Evolutionary conservation across 2,113 vertebrate species (phyloP).

Genomic region (Ovis aries): ARS-UI_Ramb_v3.0 NC_056056.1:3279001-3279500

Average conservation of each 20-base stretch:
- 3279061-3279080: background rate
- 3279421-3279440: background rate
- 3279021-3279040: background rate
- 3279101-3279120: background rate
- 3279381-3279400: fast-evolving
- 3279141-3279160: background rate
- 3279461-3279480: background rate
- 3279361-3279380: background rate
- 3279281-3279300: background rate
- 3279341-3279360: fast-evolving
- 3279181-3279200: background rate
- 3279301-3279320: background rate
- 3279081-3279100: background rate
- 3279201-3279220: background rate
- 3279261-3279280: background rate
- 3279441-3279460: background rate
- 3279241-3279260: background rate
- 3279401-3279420: too few relatives aligned
- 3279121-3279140: background rate
- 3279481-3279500: background rate
- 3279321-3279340: fast-evolving
- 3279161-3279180: background rate
- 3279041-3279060: background rate
- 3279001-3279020: background rate
- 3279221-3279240: background rate